These are phyloP conservation scores for Pyrochroa serraticornis DNA, from an alignment of 2,888 invertebrate genomes.

Conservation along the genomic window DNA sequence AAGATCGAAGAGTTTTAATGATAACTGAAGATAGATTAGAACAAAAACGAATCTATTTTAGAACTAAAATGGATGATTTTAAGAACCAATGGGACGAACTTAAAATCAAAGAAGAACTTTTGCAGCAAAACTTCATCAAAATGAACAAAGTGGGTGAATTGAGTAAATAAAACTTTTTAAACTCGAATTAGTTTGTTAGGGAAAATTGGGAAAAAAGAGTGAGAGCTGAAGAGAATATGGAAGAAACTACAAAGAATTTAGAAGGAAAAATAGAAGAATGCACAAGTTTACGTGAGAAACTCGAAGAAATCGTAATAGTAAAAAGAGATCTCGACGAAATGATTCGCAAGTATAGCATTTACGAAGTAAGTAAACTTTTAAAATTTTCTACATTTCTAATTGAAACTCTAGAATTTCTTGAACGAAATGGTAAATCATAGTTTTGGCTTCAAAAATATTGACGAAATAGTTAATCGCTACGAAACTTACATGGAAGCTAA, in stretches of 20 bases:
- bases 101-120: not conserved
- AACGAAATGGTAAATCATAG: not conserved
- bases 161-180: not conserved
- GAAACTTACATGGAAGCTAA: not conserved
- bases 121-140: not conserved
- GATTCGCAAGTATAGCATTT: not conserved
- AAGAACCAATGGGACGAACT: not conserved
- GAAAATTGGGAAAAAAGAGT: not conserved
- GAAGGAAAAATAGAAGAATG: not conserved
- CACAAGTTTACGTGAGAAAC: no score
- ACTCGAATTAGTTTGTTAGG: not conserved
- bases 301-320: no score
- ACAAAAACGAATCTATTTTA: no score
- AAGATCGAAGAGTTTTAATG: no score
- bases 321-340: not conserved
- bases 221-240: not conserved
- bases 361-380: constrained; percentile 5
- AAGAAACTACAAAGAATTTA: not conserved
- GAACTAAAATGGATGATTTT: no score
- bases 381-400: no score
- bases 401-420: constrained; percentile 11
- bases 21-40: no score
- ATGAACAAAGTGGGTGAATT: not conserved
- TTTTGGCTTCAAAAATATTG: not conserved
- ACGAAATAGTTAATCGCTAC: not conserved